phyloP scores from a whole-genome alignment of 2,888 invertebrate genomes.

The Baccha elongata region DNA sequence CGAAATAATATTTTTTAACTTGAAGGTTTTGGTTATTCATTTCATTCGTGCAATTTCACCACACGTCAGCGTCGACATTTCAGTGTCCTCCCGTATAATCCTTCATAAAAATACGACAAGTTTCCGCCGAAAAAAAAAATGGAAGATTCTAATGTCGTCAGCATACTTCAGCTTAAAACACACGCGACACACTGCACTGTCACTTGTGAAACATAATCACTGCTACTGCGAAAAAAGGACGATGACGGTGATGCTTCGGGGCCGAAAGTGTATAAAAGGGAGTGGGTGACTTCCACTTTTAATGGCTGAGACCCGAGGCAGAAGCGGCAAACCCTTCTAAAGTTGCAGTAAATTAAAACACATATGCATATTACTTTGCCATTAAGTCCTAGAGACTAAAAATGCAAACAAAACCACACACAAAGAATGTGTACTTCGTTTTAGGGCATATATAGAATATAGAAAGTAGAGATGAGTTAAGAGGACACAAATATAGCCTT shows the following conservation, averaged over 20 bases:
- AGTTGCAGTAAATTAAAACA: slow-evolving; percentile 74
- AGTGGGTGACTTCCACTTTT: slow-evolving; percentile 24
- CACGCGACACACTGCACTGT: slow-evolving; percentile 45
- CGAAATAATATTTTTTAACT: slow-evolving; percentile 23
- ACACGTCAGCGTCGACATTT: slow-evolving; percentile 37
- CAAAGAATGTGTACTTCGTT: slow-evolving; percentile 52
- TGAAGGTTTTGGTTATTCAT: slow-evolving; percentile 50
- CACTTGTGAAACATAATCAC: slow-evolving; percentile 72
- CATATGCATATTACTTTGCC: slow-evolving; percentile 73
- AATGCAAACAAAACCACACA: slow-evolving; percentile 71
- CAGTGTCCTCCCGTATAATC: slow-evolving; percentile 35
- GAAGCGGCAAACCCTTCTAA: slow-evolving; percentile 53
- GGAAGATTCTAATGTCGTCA: slow-evolving; percentile 32
- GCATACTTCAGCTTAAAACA: slow-evolving; percentile 35
- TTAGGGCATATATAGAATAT: slow-evolving; percentile 11
- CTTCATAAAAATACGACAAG: slow-evolving; percentile 61
- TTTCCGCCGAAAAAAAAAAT: slow-evolving; percentile 14
- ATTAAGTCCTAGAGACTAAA: slow-evolving; percentile 70
- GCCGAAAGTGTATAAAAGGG: not conserved
- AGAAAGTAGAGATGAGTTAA: slow-evolving; percentile 19
- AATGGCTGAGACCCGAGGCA: slow-evolving; percentile 29
- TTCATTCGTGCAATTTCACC: slow-evolving; percentile 69
- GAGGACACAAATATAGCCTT: slow-evolving; percentile 29
- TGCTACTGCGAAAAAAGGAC: slow-evolving; percentile 14
- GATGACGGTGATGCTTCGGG: not conserved